phyloP scores from a whole-genome alignment of 2,113 vertebrate species.

The Amazona vittata region DNA sequence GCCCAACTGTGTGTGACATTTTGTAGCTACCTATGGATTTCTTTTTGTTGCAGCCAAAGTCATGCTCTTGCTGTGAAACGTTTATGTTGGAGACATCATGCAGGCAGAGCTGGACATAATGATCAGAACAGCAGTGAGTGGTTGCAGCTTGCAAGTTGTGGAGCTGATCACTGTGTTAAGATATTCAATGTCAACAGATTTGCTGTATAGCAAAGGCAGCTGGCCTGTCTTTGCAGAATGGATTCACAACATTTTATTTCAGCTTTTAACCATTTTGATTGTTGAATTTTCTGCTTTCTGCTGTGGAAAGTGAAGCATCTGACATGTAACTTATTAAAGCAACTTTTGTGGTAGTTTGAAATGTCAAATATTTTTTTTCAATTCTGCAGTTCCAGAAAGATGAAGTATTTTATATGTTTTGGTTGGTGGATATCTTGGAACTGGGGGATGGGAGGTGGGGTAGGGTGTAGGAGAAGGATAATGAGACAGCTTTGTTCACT shows the following conservation, averaged over 20 bases:
- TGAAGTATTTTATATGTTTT: neutral
- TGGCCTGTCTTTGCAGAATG: neutral
- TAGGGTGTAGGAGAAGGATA: neutral
- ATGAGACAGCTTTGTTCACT: neutral
- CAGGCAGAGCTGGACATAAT: constrained; percentile 75
- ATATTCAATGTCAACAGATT: constrained; percentile 86
- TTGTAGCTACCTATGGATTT: constrained; percentile 43
- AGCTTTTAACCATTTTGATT: neutral
- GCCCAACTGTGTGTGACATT: constrained; percentile 60
- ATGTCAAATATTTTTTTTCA: neutral
- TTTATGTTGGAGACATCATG: constrained; percentile 86
- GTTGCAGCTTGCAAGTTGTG: constrained; percentile 91
- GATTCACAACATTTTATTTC: neutral
- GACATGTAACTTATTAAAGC: constrained; percentile 43
- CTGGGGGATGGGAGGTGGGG: neutral
- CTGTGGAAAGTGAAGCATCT: neutral
- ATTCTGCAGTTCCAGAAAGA: neutral
- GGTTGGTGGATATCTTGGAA: neutral
- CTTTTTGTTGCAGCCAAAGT: constrained; percentile 82
- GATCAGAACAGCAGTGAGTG: constrained; percentile 75
- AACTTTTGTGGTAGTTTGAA: neutral
- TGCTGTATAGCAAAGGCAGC: constrained; percentile 53
- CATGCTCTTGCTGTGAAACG: constrained; percentile 90
- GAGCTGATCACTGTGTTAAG: constrained; percentile 90
- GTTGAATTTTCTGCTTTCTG: neutral